Base-by-base conservation (phyloP, 2,797 vertebrate species). In the Antennarius maculatus region DNA sequence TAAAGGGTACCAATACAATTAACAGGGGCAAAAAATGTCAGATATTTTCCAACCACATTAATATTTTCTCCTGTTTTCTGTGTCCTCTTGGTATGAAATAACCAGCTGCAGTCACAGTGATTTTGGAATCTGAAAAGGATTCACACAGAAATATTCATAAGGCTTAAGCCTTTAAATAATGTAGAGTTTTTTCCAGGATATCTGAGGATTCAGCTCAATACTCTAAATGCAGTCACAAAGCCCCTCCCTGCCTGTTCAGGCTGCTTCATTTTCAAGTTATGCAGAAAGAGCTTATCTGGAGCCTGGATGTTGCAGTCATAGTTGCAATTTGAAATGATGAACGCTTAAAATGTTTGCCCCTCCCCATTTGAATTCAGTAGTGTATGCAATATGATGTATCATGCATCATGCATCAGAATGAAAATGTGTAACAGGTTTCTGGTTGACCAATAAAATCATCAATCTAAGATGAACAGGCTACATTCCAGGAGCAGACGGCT, bases 401-500 rank as follows among this genome's bases (percentile, higher is more conserved):
- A 70, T 84, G 66, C 76, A 71, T 87, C 68, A 43, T 31, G 31
- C 47, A 51, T 63, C 7, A 12, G 34, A 45, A 48, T 13, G 11
- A 52, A 65, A 61, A 23, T 18, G 11, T 54, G 54, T 50, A 67
- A 66, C 76, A 76, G 49, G 31, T 74, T 66, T 64, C 49, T 64
- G 63, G 42, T 43, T 43, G 6, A 83, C 57, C 80, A 34, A 49
- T 83, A 85, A 88, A 89, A 83, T 74, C 49, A 49, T 58, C 61
- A 5, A 12, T 78, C 75, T 73, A 71, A 17, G 16, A 57, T 67
- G 66, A 74, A 29, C 17, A 8, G 11, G 3, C 47, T 2, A 18
- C 17, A 63, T 61, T 62, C 37, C 1, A 16, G 54, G 28, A 31
- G 50, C 41, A 39, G 28, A 12, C 42, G 12, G 72, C 61, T 75